These are phyloP conservation scores for Drosophila lini DNA, from an alignment of 1,140 invertebrate genomes.

Conservation along the genomic window DNA sequence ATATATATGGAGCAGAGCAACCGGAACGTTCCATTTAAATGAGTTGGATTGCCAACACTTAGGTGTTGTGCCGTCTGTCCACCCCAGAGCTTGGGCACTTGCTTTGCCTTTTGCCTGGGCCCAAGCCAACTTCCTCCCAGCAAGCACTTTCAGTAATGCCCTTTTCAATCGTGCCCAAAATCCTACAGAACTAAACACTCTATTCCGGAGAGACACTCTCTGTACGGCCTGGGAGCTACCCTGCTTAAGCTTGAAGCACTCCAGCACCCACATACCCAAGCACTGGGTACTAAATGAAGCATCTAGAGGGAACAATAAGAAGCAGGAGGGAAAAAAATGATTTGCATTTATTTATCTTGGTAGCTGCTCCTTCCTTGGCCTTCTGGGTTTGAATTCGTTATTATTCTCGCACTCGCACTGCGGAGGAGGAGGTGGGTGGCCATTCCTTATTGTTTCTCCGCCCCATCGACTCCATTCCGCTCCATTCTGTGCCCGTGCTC, in stretches of 20 bases:
- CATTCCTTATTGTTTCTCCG: conserved; percentile 32
- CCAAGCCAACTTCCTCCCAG: conserved; percentile 2
- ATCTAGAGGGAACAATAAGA: conserved; percentile 22
- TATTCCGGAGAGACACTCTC: conserved; percentile 15
- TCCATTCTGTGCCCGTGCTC: conserved; percentile 3
- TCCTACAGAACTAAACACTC: conserved; percentile 36
- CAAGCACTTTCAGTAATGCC: conserved; percentile 39
- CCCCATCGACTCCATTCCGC: conserved; percentile 9
- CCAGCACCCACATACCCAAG: background rate
- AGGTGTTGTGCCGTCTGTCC: conserved; percentile 31
- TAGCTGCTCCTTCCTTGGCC: conserved; percentile 8
- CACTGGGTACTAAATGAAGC: conserved; percentile 11
- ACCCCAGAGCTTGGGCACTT: background rate
- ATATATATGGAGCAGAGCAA: conserved; percentile 27
- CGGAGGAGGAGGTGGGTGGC: background rate
- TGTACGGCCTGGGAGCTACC: background rate
- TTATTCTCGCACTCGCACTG: conserved; percentile 42
- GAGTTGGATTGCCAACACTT: conserved; percentile 52
- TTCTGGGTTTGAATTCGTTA: conserved; percentile 44
- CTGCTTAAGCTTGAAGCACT: background rate
- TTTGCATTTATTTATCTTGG: conserved; percentile 79
- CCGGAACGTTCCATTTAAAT: conserved; percentile 61
- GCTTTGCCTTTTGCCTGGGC: background rate
- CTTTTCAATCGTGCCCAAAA: conserved; percentile 40
- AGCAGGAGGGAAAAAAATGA: conserved; percentile 56